Percentiles rank a stretch among this genome's conserved stretches.
phyloP scores from a whole-genome alignment of 1,140 invertebrate species.

The Helicoverpa armigera region DNA sequence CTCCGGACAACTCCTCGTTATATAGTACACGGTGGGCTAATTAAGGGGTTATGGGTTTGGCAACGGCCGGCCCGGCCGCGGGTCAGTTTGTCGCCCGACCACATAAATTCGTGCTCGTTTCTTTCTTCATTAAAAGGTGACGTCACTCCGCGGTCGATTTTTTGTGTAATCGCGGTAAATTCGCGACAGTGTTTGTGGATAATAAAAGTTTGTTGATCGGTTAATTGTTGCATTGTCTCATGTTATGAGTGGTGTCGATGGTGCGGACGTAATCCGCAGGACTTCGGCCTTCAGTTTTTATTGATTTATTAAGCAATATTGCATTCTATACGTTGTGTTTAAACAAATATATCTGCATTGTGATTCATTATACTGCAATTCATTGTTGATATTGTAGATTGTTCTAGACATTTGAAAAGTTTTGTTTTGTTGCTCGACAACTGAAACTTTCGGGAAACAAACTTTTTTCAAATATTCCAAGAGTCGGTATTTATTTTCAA shows the following conservation, averaged over 20 bases:
- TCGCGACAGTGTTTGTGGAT: conserved; percentile 50
- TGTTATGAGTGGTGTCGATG: conserved; percentile 37
- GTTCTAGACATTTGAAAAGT: conserved; percentile 8
- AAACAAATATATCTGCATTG: conserved; percentile 32
- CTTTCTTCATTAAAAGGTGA: conserved; percentile 83
- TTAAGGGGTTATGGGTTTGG: conserved; percentile 79
- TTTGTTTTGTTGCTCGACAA: background rate
- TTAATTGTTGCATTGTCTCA: conserved; percentile 79
- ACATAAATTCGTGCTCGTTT: conserved; percentile 76
- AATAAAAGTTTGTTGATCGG: conserved; percentile 43
- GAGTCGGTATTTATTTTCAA: background rate
- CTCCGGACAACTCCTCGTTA: conserved; percentile 17
- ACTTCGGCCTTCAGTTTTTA: conserved; percentile 63
- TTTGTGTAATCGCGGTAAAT: conserved; percentile 54
- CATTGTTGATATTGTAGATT: conserved; percentile 1
- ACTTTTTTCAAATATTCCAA: no score
- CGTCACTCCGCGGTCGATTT: conserved; percentile 78
- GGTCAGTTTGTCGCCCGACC: conserved; percentile 74
- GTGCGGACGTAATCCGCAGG: conserved; percentile 48
- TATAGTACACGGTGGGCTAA: conserved; percentile 66
- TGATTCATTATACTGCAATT: conserved; percentile 6
- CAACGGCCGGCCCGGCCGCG: conserved; percentile 65
- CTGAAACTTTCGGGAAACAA: background rate
- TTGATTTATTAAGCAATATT: conserved; percentile 63
- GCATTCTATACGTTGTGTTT: conserved; percentile 50